Evolutionary conservation across 2,888 invertebrate species (phyloP).

Genomic region (Sphaeridia pumilis): DNA sequence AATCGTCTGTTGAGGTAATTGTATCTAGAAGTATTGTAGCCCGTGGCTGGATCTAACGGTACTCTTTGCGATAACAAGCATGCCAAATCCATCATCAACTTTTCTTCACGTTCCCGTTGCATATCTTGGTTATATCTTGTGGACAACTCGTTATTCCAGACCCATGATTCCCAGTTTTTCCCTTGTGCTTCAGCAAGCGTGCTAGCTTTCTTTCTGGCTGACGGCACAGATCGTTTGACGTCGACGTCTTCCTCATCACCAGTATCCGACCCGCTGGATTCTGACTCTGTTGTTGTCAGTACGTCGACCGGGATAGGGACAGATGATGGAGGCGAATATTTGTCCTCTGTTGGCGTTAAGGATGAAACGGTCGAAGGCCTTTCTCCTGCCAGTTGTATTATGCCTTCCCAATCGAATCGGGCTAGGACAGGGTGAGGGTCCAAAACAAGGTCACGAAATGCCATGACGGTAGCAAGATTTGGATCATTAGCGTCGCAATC

Average conservation of each 20-base stretch:
- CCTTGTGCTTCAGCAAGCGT: slow-evolving; percentile 3
- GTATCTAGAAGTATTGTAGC: slow-evolving; percentile 20
- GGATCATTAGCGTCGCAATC: slow-evolving; percentile 55
- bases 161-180: slow-evolving; percentile 23
- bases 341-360: not conserved
- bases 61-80: slow-evolving; percentile 47
- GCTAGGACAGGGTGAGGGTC: not conserved
- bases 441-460: slow-evolving; percentile 22
- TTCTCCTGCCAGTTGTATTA: slow-evolving; percentile 21
- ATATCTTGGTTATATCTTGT: slow-evolving; percentile 79
- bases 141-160: slow-evolving; percentile 63
- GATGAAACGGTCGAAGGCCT: slow-evolving; percentile 1
- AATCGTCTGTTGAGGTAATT: slow-evolving; percentile 23
- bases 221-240: not conserved
- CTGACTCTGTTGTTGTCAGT: slow-evolving; percentile 19
- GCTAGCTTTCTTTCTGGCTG: slow-evolving; percentile 15
- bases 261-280: slow-evolving; percentile 23
- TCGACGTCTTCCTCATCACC: slow-evolving; percentile 22
- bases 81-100: slow-evolving; percentile 56
- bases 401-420: slow-evolving; percentile 22
- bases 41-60: slow-evolving; percentile 24
- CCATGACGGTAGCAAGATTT: slow-evolving; percentile 51
- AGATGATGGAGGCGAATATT: not conserved
- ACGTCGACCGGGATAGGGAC: too few relatives aligned
- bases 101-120: slow-evolving; percentile 72